Evolutionary conservation across 2,797 vertebrate genomes (phyloP), one percentile per base, ranked within the genome.

Genomic region (Sebastes dallii): DNA sequence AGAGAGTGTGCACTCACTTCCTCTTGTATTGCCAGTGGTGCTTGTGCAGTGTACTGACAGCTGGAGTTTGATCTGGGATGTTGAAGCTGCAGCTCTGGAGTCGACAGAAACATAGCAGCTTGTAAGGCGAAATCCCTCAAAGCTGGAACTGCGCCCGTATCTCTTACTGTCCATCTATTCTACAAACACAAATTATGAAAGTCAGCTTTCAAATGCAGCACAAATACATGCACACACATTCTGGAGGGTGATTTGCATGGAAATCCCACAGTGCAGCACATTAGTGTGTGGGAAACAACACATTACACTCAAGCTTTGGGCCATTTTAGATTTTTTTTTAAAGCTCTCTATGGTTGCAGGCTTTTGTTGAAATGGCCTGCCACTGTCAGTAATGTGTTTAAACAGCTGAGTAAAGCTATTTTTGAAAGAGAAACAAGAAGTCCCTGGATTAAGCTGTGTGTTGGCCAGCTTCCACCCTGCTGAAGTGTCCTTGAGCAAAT

Each of bases 401-500:
- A 87, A 81, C 29, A 64, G 83, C 83, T 88, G 76, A 87, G 64
- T 64, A 16, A 69, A 76, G 67, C 52, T 13, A 9, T 77, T 83
- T 75, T 61, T 56, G 3, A 70, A 56, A 59, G 50, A 27, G 24
- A 77, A 54, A 82, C 66, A 65, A 73, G 55, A 58, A 71, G 39
- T 70, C 68, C 5, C 13, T 16, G 68, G 54, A 77, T 78, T 84
- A 81, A 83, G 24, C 68, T 66, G 24, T 14, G 27, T 46, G 18
- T 50, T 81, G 85, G 71, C 72, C n/a, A 13, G 46, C 65, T 24
- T 83, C 39, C 78, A 67, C n/a, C 66, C 22, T 55, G n/a, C 72
- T 87, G 8, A 77, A 77, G 77, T 74, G 81, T 86, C 78, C 66
- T 88, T 88, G 67, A 83, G 65, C 62, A 73, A 80, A 67, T 64